Evolutionary conservation across 2,888 invertebrate genomes (phyloP).

Genomic region (Philereme transversata): DNA sequence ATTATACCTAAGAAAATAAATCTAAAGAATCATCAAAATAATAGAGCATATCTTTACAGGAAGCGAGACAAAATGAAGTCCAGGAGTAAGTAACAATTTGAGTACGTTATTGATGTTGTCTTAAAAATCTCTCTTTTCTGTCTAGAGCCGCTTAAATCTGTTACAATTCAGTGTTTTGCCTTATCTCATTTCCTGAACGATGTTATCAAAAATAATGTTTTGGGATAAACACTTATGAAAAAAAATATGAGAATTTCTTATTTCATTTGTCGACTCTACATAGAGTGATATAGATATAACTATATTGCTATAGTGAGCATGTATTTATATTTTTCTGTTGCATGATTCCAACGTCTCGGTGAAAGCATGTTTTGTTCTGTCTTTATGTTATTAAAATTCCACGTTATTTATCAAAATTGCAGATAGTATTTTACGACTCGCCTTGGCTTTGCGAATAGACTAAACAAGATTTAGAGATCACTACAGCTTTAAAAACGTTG

Average conservation of each 20-base stretch:
- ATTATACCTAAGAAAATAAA: not conserved
- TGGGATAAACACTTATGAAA: no score
- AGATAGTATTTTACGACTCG: no score
- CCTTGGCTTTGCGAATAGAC: no score
- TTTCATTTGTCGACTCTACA: not conserved
- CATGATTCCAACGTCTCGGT: conserved; percentile 11
- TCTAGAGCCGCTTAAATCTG: conserved; percentile 3
- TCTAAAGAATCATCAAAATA: conserved; percentile 11
- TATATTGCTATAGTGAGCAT: conserved; percentile 6
- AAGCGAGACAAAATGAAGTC: conserved; percentile 31
- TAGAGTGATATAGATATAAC: no score
- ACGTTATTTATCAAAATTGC: no score
- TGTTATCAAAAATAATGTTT: no score
- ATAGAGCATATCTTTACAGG: conserved; percentile 28
- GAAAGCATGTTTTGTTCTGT: conserved; percentile 12
- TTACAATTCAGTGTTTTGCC: not conserved
- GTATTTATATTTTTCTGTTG: conserved; percentile 8
- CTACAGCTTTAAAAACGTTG: no score
- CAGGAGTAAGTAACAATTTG: conserved; percentile 29
- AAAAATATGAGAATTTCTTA: no score
- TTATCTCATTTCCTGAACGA: conserved; percentile 1
- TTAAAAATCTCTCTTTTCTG: conserved; percentile 9
- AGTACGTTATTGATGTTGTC: conserved; percentile 24
- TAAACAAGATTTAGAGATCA: no score
- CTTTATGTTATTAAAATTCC: not conserved